Conservation (phyloP, 2,113 vertebrate species). For the Oreochromis niloticus region DNA sequence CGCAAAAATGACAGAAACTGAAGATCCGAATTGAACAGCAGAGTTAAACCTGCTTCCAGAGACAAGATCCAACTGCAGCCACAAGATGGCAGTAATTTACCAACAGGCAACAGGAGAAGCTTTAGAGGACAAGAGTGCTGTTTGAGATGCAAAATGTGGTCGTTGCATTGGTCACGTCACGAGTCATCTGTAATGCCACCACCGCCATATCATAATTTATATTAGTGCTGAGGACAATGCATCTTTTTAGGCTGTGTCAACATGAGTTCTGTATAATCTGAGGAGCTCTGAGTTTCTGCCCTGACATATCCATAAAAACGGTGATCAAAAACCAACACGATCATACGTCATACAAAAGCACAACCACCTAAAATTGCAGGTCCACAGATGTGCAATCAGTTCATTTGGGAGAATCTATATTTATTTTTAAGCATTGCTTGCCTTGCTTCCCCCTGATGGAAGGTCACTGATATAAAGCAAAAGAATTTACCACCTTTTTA, state of each 20-base stretch:
- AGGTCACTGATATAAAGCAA: neutral
- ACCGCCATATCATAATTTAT: neutral
- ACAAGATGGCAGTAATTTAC: neutral
- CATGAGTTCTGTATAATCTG: rapidly evolving
- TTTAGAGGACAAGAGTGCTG: neutral
- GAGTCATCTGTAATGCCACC: neutral
- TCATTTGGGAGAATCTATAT: no score
- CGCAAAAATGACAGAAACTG: rapidly evolving
- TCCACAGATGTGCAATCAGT: neutral
- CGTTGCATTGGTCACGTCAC: rapidly evolving
- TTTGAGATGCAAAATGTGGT: neutral
- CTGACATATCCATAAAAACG: neutral
- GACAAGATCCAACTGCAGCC: neutral
- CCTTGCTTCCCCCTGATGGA: neutral
- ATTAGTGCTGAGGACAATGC: neutral
- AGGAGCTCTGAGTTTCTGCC: neutral
- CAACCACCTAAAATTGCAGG: neutral
- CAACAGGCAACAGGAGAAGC: neutral
- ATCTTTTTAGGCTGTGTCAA: neutral
- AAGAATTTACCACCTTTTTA: neutral
- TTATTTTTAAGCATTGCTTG: no score
- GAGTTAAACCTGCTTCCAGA: neutral
- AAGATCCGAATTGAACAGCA: neutral
- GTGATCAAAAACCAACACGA: neutral
- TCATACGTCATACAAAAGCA: neutral